phyloP scores from a whole-genome alignment of 2,113 vertebrate genomes.

The Oceanites oceanicus region DNA sequence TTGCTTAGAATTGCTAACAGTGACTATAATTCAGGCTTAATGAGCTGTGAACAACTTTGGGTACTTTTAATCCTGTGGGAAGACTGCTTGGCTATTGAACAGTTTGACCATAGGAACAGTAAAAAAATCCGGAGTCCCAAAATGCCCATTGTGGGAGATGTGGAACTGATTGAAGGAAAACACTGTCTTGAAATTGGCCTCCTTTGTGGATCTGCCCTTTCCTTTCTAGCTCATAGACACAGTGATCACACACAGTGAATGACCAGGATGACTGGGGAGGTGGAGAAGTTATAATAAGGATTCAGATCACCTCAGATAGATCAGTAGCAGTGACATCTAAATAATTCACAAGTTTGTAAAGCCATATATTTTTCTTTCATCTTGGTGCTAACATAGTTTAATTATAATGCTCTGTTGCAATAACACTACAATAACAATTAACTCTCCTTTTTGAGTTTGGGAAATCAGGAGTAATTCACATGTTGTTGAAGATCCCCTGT shows the following conservation, averaged over 20 bases:
- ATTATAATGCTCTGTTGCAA: not conserved
- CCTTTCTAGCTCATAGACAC: not conserved
- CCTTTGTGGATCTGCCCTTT: not conserved
- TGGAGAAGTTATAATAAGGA: not conserved
- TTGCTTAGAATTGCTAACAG: not conserved
- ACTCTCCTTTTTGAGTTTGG: not conserved
- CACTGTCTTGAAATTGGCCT: not conserved
- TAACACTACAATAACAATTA: not conserved
- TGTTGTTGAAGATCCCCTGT: not conserved
- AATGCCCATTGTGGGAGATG: not conserved
- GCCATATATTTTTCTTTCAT: not conserved
- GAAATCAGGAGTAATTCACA: not conserved
- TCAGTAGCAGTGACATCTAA: not conserved
- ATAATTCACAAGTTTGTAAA: not conserved
- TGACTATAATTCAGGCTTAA: not conserved
- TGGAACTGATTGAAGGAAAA: not conserved
- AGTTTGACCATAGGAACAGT: not conserved
- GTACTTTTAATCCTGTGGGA: not conserved
- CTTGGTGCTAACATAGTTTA: not conserved
- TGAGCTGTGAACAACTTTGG: not conserved
- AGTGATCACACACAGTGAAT: accelerated
- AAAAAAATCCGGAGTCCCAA: not conserved
- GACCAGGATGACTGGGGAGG: not conserved
- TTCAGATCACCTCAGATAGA: not conserved
- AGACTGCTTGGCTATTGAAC: not conserved